These are phyloP conservation scores for Cryptocephalus primarius DNA, from an alignment of 2,888 invertebrate species.

Conservation along the genomic window DNA sequence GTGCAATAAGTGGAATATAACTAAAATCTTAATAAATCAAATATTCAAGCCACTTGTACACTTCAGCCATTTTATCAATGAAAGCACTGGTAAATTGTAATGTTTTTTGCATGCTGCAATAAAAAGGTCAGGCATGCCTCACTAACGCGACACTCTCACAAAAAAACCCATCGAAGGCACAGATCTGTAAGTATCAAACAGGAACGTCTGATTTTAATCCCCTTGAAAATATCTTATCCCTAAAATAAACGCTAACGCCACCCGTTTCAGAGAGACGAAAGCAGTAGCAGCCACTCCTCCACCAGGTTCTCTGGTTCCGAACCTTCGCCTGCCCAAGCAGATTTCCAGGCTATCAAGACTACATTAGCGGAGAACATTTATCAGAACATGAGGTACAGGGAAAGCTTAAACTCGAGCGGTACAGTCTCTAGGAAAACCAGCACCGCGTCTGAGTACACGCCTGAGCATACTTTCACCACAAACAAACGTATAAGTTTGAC, in stretches of 20 bases:
- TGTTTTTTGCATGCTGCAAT: slow-evolving; percentile 14
- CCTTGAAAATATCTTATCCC: too few relatives aligned
- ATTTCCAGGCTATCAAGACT: slow-evolving; percentile 28
- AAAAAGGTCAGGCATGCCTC: slow-evolving; percentile 60
- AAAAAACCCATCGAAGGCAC: slow-evolving; percentile 58
- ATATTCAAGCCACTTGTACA: too few relatives aligned
- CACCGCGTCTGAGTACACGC: slow-evolving; percentile 46
- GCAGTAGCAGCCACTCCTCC: slow-evolving; percentile 21
- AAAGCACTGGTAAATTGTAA: neutral
- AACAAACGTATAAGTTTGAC: slow-evolving; percentile 17
- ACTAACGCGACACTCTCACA: slow-evolving; percentile 51
- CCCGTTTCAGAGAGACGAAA: slow-evolving; percentile 26
- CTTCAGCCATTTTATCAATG: neutral
- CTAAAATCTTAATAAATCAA: too few relatives aligned
- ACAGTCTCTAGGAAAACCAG: slow-evolving; percentile 46
- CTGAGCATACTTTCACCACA: slow-evolving; percentile 40
- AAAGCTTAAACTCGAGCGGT: slow-evolving; percentile 36
- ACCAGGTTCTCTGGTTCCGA: slow-evolving; percentile 19
- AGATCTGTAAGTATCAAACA: slow-evolving; percentile 48
- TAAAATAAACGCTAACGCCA: too few relatives aligned
- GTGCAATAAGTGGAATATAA: too few relatives aligned
- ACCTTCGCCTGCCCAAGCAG: slow-evolving; percentile 13
- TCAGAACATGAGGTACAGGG: slow-evolving; percentile 28
- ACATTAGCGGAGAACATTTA: slow-evolving; percentile 31
- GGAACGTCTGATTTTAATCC: too few relatives aligned